Conservation (phyloP, 2,113 vertebrate genomes). For the Dolichallabes microphthalmus region DNA sequence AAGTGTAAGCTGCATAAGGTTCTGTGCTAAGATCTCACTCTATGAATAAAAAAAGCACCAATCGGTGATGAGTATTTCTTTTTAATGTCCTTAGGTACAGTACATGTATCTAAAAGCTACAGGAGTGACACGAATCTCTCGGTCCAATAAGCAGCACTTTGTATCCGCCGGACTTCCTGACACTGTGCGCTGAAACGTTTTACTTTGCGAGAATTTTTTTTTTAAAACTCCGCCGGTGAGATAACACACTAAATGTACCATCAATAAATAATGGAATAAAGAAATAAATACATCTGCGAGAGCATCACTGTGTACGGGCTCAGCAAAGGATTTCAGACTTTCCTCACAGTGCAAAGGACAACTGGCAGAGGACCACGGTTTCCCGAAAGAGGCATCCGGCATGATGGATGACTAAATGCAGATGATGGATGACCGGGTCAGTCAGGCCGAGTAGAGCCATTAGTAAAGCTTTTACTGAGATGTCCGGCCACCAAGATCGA, state of each 20-base stretch:
- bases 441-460: slow-evolving; percentile 43
- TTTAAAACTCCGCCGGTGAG: no score
- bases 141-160: slow-evolving; percentile 19
- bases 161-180: neutral
- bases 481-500: slow-evolving; percentile 49
- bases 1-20: neutral
- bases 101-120: neutral
- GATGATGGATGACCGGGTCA: slow-evolving; percentile 51
- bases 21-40: neutral
- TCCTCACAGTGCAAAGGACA: neutral
- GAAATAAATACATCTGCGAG: neutral
- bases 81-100: neutral
- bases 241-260: slow-evolving; percentile 4
- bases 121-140: slow-evolving; percentile 33
- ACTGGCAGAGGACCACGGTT: neutral
- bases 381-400: slow-evolving; percentile 29
- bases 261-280: neutral
- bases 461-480: slow-evolving; percentile 54
- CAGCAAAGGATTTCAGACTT: slow-evolving; percentile 4
- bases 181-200: neutral
- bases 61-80: neutral
- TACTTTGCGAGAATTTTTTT: neutral
- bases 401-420: slow-evolving; percentile 55
- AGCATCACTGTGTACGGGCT: neutral
- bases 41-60: neutral